phyloP scores from a whole-genome alignment of 2,888 invertebrate genomes.

The Drosophila phalerata region DNA sequence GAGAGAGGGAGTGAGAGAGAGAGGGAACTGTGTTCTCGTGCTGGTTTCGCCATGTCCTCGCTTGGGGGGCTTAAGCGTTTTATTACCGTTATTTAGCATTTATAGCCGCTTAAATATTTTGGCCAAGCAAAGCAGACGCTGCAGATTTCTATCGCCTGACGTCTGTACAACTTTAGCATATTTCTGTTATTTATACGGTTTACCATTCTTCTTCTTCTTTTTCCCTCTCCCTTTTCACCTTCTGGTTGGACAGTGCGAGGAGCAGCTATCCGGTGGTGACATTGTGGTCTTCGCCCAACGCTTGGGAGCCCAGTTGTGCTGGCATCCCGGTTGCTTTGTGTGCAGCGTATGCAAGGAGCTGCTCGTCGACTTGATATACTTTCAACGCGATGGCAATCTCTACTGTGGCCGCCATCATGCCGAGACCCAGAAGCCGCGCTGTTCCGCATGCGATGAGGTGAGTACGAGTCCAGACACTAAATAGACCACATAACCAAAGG shows the following conservation, averaged over 20 bases:
- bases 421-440: slow-evolving; percentile 97
- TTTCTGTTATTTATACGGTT: slow-evolving; percentile 68
- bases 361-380: slow-evolving; percentile 98
- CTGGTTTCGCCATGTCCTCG: slow-evolving; percentile 56
- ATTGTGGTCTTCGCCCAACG: slow-evolving; percentile 96
- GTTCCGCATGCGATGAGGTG: slow-evolving; percentile 99
- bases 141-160: slow-evolving; percentile 75
- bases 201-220: slow-evolving; percentile 26
- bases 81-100: slow-evolving; percentile 83
- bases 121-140: slow-evolving; percentile 66
- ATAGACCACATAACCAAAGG: background rate
- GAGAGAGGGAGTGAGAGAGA: background rate
- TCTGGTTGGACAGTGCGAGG: slow-evolving; percentile 90
- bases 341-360: slow-evolving; percentile 97
- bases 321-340: slow-evolving; percentile 98
- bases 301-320: slow-evolving; percentile 93
- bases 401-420: slow-evolving; percentile 99
- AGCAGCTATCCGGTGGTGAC: slow-evolving; percentile 93
- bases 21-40: slow-evolving; percentile 36
- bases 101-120: slow-evolving; percentile 82
- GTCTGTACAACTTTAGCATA: slow-evolving; percentile 65
- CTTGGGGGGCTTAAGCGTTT: slow-evolving; percentile 80
- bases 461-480: slow-evolving; percentile 52
- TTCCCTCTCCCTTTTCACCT: slow-evolving; percentile 6
- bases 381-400: slow-evolving; percentile 94